phyloP scores from a whole-genome alignment of 2,888 invertebrate species.

The Leptinotarsa juncta region DNA sequence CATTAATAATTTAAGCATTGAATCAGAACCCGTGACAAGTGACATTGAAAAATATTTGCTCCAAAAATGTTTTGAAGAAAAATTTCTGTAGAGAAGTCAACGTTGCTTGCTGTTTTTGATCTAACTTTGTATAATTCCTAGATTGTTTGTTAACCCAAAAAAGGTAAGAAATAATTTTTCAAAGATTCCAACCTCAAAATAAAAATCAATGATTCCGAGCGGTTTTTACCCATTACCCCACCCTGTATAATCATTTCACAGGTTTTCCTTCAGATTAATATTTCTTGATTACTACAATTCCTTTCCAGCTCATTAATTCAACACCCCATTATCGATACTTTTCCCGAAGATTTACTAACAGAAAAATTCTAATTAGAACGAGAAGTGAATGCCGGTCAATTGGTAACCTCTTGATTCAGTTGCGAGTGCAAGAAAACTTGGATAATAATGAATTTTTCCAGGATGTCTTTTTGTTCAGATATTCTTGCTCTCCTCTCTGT shows the following conservation, averaged over 20 bases:
- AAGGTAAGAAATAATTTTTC: too few relatives aligned
- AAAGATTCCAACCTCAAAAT: too few relatives aligned
- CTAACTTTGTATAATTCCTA: too few relatives aligned
- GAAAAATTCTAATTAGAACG: constrained; percentile 33
- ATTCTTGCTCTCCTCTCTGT: constrained; percentile 34
- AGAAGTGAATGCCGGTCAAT: constrained; percentile 45
- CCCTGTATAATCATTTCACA: background rate
- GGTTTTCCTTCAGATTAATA: background rate
- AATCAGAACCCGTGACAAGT: too few relatives aligned
- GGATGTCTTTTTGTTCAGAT: constrained; percentile 38
- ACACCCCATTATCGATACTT: constrained; percentile 21
- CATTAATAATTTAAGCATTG: too few relatives aligned
- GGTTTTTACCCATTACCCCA: too few relatives aligned
- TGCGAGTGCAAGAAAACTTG: constrained; percentile 38
- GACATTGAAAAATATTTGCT: too few relatives aligned
- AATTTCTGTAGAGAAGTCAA: too few relatives aligned
- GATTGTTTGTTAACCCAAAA: too few relatives aligned
- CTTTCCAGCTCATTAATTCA: constrained; percentile 6
- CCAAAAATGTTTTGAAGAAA: too few relatives aligned
- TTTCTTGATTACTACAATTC: background rate
- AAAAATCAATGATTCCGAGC: too few relatives aligned
- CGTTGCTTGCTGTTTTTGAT: too few relatives aligned
- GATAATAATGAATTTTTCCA: constrained; percentile 48
- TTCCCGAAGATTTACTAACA: background rate
- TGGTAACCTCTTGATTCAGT: constrained; percentile 45